phyloP scores from a whole-genome alignment of 1,140 invertebrate genomes.

The Mesaphorura yosii region DNA sequence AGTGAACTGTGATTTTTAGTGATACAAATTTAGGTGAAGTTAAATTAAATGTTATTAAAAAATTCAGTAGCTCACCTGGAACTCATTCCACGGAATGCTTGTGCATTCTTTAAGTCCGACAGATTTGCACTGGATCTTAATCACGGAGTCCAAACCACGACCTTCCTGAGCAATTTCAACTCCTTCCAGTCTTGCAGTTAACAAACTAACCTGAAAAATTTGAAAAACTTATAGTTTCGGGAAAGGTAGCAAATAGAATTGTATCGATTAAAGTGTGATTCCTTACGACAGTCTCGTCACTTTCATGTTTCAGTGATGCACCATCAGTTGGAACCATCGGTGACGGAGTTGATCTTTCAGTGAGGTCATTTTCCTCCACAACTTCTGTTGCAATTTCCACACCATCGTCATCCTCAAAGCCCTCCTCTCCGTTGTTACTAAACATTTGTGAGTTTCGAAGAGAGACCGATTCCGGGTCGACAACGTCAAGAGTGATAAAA shows the following conservation, averaged over 20 bases:
- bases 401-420: conserved; percentile 37
- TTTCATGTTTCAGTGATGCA: conserved; percentile 1
- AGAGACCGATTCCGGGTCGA: not conserved
- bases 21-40: not conserved
- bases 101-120: conserved; percentile 66
- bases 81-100: conserved; percentile 82
- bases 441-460: not conserved
- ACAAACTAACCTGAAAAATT: conserved; percentile 60
- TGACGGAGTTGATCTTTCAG: conserved; percentile 33
- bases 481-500: conserved; percentile 20
- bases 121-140: conserved; percentile 64
- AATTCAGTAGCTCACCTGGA: too few species aligned
- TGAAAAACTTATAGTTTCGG: too few species aligned
- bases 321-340: conserved; percentile 32
- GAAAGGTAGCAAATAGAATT: too few species aligned
- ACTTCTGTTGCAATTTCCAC: conserved; percentile 72
- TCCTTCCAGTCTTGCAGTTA: conserved; percentile 66
- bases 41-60: too few species aligned
- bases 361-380: conserved; percentile 49
- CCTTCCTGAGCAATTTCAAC: conserved; percentile 73
- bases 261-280: too few species aligned
- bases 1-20: not conserved
- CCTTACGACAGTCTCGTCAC: conserved; percentile 5
- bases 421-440: not conserved
- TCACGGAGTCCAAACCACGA: conserved; percentile 53